Evolutionary conservation across 2,888 invertebrate genomes (phyloP), one percentile per base, ranked within the genome.

Genomic region (Buathra laborator): DNA sequence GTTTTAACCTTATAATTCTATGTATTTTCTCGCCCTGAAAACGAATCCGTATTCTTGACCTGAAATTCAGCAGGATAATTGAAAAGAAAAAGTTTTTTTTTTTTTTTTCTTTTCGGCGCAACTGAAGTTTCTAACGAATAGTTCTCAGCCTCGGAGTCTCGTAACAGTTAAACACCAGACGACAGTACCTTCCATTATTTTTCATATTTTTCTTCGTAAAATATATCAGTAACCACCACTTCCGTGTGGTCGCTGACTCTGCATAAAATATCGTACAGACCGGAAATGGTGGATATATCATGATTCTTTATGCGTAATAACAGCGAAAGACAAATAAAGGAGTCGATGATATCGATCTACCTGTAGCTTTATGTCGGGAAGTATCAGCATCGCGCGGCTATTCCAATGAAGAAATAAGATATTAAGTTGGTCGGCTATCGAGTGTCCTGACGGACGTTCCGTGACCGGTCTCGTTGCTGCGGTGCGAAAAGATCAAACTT

Each of bases 301-400:
- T 53, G 10, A 16, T 19, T 16, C 12, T 9, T 16, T 79, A 16
- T 32, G 68, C 32, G 53, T 24, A 10, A 29, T 16, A 53, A 24
- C 19, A 19, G 0, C 59, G 24, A 37, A 37, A 24, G 16, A 48
- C 2, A 66, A 46, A 77, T 43, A 19, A 19, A 53, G 16, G 12
- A 46, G 37, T 5, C 19, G 32, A 19, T 14, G 12, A 37, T 64
- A 72, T 80, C 44, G 67, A 71, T 68, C 64, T 93, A 94, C 94
- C 94, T 94, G 94, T 14, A 94, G 89, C 82, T 91, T 93, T 70
- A 94, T 93, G 84, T 94, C 93, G 86, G 94, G 94, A 82, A 94
- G 91, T 82, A 94, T 94, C 88, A 94, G 89, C 94, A 94, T 94
- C 82, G 48, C 85, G 87, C 59, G 64, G 66, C 66, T 51, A 32